These are phyloP conservation scores for Pristionchus entomophagus DNA, from an alignment of 2,888 invertebrate species.

Conservation along the genomic window DNA sequence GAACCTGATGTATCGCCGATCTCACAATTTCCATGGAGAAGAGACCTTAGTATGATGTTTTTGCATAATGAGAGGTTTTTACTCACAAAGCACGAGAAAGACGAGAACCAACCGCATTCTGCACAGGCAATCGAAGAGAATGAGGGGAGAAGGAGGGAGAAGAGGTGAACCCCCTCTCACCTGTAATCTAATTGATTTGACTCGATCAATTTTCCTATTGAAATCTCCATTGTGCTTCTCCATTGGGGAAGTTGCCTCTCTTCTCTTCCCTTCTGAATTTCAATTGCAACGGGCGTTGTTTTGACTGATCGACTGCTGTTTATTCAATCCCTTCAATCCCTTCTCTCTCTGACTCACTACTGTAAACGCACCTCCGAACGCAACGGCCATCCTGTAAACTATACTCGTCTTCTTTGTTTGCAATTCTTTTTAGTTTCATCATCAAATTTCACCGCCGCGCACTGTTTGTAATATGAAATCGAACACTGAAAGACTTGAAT, in stretches of 20 bases:
- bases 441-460: too few relatives aligned
- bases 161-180: too few relatives aligned
- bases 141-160: too few relatives aligned
- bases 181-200: too few relatives aligned
- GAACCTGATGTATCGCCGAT: neutral
- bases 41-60: neutral
- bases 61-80: neutral
- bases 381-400: constrained; percentile 17
- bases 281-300: neutral
- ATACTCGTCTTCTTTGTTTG: neutral
- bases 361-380: neutral
- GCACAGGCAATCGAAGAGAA: neutral
- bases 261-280: neutral
- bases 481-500: too few relatives aligned
- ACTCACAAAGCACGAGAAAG: neutral
- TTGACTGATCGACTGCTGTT: constrained; percentile 9
- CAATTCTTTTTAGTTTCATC: neutral
- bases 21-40: neutral
- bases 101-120: constrained; percentile 24
- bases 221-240: too few relatives aligned
- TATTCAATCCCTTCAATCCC: neutral
- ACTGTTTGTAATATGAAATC: too few relatives aligned
- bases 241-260: too few relatives aligned
- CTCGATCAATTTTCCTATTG: too few relatives aligned
- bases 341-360: neutral